Percentiles rank a stretch among this genome's conserved stretches.
Evolutionary conservation across 37 sponge, comb jelly and placozoan genomes (phyloP).

Genomic region (Amphimedon queenslandica): DNA sequence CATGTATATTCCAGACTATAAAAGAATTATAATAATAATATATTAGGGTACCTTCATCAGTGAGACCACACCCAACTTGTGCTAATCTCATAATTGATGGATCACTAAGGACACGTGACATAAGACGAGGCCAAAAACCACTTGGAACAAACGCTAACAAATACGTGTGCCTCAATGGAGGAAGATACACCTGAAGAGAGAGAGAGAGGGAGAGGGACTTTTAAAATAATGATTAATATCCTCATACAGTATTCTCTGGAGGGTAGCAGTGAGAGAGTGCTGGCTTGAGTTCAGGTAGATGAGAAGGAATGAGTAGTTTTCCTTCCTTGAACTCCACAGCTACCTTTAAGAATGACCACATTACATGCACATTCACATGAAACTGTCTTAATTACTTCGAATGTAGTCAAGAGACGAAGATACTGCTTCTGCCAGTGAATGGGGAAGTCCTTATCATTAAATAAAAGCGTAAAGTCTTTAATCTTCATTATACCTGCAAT

Average conservation of each 20-base stretch:
- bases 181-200: slow-evolving; percentile 46
- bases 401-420: slow-evolving; percentile 79
- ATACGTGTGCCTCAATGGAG: slow-evolving; percentile 50
- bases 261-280: slow-evolving; percentile 18
- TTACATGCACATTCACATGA: too few relatives aligned
- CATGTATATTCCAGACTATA: too few relatives aligned
- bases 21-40: too few relatives aligned
- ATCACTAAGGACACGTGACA: slow-evolving; percentile 72
- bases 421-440: slow-evolving; percentile 73
- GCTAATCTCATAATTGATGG: slow-evolving; percentile 44
- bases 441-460: slow-evolving; percentile 80
- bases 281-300: slow-evolving; percentile 47
- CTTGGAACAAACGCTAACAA: slow-evolving; percentile 74
- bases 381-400: slow-evolving; percentile 52
- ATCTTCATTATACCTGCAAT: slow-evolving; percentile 65
- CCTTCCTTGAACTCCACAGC: slow-evolving; percentile 68
- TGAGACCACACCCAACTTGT: slow-evolving; percentile 54
- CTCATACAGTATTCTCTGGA: slow-evolving; percentile 14
- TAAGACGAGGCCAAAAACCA: slow-evolving; percentile 86
- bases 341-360: slow-evolving; percentile 7
- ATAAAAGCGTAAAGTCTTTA: slow-evolving; percentile 61
- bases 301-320: slow-evolving; percentile 75
- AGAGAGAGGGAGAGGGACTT: not conserved
- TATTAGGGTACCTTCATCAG: slow-evolving; percentile 29
- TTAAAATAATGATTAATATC: not conserved